Evolutionary conservation across 2,888 invertebrate genomes (phyloP), one percentile per base, ranked within the genome.

Genomic region (Sphinx pinastri): DNA sequence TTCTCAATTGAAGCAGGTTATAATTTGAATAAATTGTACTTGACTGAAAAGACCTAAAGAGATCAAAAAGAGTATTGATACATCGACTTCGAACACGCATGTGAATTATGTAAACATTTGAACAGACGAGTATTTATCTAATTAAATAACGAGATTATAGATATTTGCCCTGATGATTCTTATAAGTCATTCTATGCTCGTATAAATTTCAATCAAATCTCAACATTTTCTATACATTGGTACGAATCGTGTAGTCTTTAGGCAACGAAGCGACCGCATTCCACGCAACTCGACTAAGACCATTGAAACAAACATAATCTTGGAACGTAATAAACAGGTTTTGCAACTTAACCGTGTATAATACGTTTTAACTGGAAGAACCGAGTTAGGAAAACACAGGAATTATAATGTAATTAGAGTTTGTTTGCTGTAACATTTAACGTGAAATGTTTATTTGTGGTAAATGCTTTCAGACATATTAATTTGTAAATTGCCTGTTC

Each of bases 281-380:
- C 63, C 63, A 19, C 63, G 19, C 63, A 63, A 63, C 63, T 63
- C 63, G 63, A 47, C 60, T 60, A 60, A 47, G 60, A 63, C 19
- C 63, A 63, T 63, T 63, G 63, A 63, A 63, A 63, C 63, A 63
- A 63, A 63, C 63, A 60, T 60, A 63, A 63, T 63, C 49, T 63
- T 63, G 63, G 63, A 63, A 49, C 49, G 49, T 63, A 45, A 60
- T 60, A 49, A 63, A 63, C 63, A 47, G 63, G 63, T 63, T 63
- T 63, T 19, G 63, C 63, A 60, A 63, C 63, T 49, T 63, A 19
- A 49, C 19, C 47, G 19, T 63, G 19, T 19, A 19, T 63, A 49
- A 63, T 63, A 63, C 47, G 19, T 19, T 63, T 63, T 63, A 63
- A 19, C 63, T 63, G 49, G 63, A 63, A 49, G 63, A 19, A 63